phyloP scores from a whole-genome alignment of 1,140 invertebrate genomes.

The Holcopasites calliopsidis region DNA sequence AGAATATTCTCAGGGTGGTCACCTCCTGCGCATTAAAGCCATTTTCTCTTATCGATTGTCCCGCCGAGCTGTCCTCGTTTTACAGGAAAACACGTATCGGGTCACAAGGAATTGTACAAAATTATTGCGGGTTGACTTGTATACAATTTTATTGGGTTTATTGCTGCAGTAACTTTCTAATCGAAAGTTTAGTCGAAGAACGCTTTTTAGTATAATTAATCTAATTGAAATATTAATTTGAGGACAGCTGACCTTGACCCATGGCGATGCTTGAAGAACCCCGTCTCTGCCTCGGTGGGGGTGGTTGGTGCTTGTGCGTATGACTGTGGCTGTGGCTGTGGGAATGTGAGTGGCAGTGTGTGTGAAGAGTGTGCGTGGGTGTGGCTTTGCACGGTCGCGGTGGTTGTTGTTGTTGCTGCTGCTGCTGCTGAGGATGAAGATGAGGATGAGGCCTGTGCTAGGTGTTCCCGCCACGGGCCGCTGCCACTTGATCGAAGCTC shows the following conservation, averaged over 20 bases:
- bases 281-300: conserved; percentile 74
- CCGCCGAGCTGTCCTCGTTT: no score
- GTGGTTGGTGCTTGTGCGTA: conserved; percentile 77
- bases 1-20: conserved; percentile 78
- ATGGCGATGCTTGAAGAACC: conserved; percentile 76
- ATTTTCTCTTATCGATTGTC: no score
- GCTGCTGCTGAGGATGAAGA: conserved; percentile 68
- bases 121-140: no score
- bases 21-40: conserved; percentile 68
- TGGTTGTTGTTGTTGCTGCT: conserved; percentile 58
- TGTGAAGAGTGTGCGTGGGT: conserved; percentile 76
- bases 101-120: no score
- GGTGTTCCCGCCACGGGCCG: conserved; percentile 76
- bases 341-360: conserved; percentile 78
- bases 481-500: conserved; percentile 80
- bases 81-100: no score
- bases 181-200: no score
- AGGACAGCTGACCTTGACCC: conserved; percentile 77
- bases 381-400: conserved; percentile 72
- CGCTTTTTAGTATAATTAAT: no score
- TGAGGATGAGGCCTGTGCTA: conserved; percentile 78
- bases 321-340: conserved; percentile 78
- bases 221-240: no score
- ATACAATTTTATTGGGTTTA: no score
- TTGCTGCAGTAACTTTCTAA: no score